phyloP scores from a whole-genome alignment of 2,797 vertebrate genomes.

The Pipistrellus kuhlii region DNA sequence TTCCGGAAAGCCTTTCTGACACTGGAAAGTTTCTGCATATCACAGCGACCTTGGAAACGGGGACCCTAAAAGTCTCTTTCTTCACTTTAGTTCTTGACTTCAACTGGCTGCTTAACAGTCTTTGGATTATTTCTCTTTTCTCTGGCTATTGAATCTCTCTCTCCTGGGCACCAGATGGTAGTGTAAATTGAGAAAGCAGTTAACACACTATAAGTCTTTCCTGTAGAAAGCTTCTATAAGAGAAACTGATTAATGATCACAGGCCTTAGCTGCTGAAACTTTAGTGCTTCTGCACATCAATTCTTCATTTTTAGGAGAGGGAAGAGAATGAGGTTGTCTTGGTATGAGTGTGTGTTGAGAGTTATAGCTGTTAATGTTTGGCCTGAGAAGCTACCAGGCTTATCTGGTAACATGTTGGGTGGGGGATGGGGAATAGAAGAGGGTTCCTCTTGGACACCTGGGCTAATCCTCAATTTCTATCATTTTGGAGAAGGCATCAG shows the following conservation, averaged over 20 bases:
- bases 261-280: not conserved
- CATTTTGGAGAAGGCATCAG: conserved; percentile 39
- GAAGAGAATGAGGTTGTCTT: not conserved
- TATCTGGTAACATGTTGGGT: not conserved
- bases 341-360: not conserved
- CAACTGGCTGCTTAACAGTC: not conserved
- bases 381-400: not conserved
- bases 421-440: not conserved
- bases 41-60: not conserved
- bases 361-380: not conserved
- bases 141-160: conserved; percentile 43
- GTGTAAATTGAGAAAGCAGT: conserved; percentile 53
- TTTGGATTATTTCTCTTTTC: conserved; percentile 14
- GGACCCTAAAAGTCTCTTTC: not conserved
- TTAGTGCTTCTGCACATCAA: not conserved
- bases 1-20: not conserved
- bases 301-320: conserved; percentile 61
- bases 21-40: not conserved
- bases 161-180: conserved; percentile 52
- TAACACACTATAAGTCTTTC: conserved; percentile 42
- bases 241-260: conserved; percentile 29
- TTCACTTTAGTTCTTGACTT: not conserved
- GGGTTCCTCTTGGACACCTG: not conserved
- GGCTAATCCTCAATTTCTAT: conserved; percentile 45
- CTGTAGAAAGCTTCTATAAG: conserved; percentile 51